Conservation (phyloP, 2,113 vertebrate genomes). For the Vidua macroura region DNA sequence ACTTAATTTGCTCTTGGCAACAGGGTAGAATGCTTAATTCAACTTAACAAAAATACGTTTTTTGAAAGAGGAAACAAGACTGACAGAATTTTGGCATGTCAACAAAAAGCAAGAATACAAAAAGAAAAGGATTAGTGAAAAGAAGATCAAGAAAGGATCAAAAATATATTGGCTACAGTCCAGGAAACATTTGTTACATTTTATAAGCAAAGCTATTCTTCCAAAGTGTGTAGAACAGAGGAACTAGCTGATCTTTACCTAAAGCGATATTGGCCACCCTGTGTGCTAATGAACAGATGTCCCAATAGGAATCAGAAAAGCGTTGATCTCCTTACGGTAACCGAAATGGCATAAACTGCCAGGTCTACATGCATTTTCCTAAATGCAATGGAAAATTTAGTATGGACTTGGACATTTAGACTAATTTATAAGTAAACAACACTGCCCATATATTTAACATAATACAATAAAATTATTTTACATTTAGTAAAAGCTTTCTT, state of each 20-base stretch:
- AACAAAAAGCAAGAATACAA: constrained; percentile 78
- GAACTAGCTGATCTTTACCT: constrained; percentile 73
- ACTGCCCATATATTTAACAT: background rate
- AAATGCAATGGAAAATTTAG: background rate
- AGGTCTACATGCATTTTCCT: background rate
- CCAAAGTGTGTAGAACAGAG: constrained; percentile 66
- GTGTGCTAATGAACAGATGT: constrained; percentile 44
- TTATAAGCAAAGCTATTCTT: constrained; percentile 75
- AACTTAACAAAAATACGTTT: constrained; percentile 73
- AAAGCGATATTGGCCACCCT: constrained; percentile 66
- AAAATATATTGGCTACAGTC: constrained; percentile 73
- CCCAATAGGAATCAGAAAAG: constrained; percentile 17
- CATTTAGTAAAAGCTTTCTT: background rate
- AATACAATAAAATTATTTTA: background rate
- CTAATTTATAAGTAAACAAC: background rate
- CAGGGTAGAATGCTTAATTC: constrained; percentile 70
- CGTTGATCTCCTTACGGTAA: background rate
- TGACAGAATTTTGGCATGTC: constrained; percentile 80
- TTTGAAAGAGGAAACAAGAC: constrained; percentile 74
- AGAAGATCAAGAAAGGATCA: constrained; percentile 80
- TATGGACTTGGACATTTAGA: background rate
- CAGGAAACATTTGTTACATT: constrained; percentile 78
- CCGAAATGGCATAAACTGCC: constrained; percentile 23
- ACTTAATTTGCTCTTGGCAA: constrained; percentile 75
- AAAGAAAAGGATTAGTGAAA: constrained; percentile 80